These are phyloP conservation scores for Chunga burmeisteri DNA, from an alignment of 2,113 vertebrate genomes.

Conservation along the genomic window DNA sequence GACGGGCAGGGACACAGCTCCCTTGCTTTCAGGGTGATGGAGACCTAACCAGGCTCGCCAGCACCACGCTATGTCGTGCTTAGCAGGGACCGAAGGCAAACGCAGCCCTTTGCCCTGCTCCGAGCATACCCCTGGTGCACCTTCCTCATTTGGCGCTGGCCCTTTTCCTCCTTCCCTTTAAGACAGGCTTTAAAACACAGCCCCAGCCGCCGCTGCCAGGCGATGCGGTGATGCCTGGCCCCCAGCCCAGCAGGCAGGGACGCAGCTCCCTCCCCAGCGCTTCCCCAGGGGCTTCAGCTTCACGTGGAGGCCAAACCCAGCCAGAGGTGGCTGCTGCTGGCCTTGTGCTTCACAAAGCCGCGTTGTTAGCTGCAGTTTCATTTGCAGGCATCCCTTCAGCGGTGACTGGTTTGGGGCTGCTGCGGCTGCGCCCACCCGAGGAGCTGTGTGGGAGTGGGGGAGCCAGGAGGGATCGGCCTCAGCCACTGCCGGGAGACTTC, in stretches of 20 bases:
- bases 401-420: background rate
- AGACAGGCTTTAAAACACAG: too few species aligned
- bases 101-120: background rate
- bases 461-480: background rate
- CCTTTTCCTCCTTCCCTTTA: background rate
- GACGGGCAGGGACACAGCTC: too few species aligned
- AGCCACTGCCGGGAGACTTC: background rate
- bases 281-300: background rate
- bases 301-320: too few species aligned
- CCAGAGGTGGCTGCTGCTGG: too few species aligned
- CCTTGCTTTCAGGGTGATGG: too few species aligned
- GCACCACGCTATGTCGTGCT: background rate
- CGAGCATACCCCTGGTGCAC: background rate
- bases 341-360: background rate
- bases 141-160: background rate
- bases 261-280: background rate
- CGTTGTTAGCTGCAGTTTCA: accelerated
- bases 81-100: accelerated
- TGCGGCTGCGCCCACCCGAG: too few species aligned
- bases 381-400: background rate
- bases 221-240: background rate
- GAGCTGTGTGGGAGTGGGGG: background rate
- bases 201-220: background rate
- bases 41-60: too few species aligned
- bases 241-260: background rate